These are phyloP conservation scores for Strigamia transsilvanica DNA, from an alignment of 2,888 invertebrate species.

Conservation along the genomic window DNA sequence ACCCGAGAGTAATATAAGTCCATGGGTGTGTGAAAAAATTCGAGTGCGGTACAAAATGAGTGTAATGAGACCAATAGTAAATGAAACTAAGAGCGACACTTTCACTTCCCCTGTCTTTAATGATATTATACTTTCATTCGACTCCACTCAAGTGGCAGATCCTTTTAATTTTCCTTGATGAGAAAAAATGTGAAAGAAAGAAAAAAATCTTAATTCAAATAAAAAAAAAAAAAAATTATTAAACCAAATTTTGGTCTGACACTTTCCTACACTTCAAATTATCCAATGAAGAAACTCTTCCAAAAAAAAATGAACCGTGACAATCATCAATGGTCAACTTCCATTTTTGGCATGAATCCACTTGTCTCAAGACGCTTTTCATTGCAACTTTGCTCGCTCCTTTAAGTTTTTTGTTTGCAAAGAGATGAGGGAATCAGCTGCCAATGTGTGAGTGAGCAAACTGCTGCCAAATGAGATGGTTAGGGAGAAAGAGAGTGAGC, in stretches of 20 bases:
- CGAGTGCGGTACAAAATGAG: slow-evolving; percentile 35
- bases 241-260: not conserved
- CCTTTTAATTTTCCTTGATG: slow-evolving; percentile 21
- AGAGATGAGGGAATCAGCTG: not conserved
- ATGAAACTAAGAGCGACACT: slow-evolving; percentile 35
- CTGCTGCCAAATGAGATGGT: slow-evolving; percentile 29
- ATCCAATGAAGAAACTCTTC: too few relatives aligned
- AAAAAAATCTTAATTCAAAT: not conserved
- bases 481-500: slow-evolving; percentile 12
- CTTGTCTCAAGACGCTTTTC: slow-evolving; percentile 32
- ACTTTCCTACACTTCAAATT: too few relatives aligned
- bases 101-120: slow-evolving; percentile 24
- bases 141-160: not conserved
- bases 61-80: slow-evolving; percentile 40
- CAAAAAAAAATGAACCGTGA: not conserved
- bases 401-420: not conserved
- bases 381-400: not conserved
- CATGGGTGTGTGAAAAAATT: slow-evolving; percentile 25
- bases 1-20: not conserved
- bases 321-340: slow-evolving; percentile 11
- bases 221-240: not conserved
- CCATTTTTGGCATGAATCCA: not conserved
- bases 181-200: not conserved
- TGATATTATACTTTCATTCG: slow-evolving; percentile 37
- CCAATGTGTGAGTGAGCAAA: slow-evolving; percentile 33